Evolutionary conservation across 2,797 vertebrate species (phyloP).

Genomic region (Tangara arthus): DNA sequence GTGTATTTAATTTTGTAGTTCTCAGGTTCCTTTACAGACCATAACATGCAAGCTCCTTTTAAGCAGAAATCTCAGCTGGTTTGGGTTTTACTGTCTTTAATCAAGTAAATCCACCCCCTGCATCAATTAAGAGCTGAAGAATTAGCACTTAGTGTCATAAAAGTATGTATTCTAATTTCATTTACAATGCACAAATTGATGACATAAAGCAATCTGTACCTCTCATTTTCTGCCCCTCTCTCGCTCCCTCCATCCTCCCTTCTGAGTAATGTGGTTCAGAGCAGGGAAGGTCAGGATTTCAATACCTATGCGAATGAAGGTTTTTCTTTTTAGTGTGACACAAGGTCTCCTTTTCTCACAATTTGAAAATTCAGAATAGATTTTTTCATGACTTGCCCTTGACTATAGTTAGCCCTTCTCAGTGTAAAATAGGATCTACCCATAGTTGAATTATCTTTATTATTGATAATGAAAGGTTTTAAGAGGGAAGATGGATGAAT

Average conservation of each 20-base stretch:
- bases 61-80: not conserved
- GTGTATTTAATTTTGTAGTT: conserved; percentile 14
- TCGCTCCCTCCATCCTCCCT: not conserved
- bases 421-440: not conserved
- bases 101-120: not conserved
- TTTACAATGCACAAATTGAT: conserved; percentile 24
- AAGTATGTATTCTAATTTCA: conserved; percentile 38
- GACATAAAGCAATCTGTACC: conserved; percentile 18
- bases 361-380: conserved; percentile 19
- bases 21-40: not conserved
- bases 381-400: not conserved
- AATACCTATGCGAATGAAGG: not conserved
- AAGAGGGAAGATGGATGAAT: not conserved
- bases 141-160: conserved; percentile 49
- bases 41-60: not conserved
- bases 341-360: not conserved
- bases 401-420: not conserved
- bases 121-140: conserved; percentile 51
- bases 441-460: not conserved
- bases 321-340: not conserved
- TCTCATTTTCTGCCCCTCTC: not conserved
- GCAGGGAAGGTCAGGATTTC: conserved; percentile 41
- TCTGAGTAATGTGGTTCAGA: conserved; percentile 9
- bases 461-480: not conserved
- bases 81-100: conserved; percentile 46